Evolutionary conservation across 2,113 vertebrate genomes (phyloP).

Genomic region (Rhadina sibilatrix): DNA sequence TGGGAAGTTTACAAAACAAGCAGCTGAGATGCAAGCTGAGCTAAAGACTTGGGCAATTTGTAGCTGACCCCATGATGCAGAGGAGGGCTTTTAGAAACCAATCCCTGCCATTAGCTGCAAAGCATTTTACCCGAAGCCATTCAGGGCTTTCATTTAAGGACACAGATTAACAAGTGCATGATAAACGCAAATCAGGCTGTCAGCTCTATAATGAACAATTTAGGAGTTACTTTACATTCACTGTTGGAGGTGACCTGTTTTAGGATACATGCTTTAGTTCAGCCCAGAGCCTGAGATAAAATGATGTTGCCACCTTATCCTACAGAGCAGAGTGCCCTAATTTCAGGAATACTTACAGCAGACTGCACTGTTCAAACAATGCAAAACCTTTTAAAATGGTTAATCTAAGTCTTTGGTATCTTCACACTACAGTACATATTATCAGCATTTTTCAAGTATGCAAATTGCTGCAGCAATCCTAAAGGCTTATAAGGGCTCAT

Average conservation of each 20-base stretch:
- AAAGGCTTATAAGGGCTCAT: background rate
- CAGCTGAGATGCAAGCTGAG: background rate
- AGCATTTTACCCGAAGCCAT: background rate
- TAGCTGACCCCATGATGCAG: background rate
- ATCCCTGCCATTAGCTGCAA: background rate
- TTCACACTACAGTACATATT: background rate
- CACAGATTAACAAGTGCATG: slow-evolving; percentile 10
- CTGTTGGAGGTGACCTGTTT: slow-evolving; percentile 30
- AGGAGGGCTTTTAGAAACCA: background rate
- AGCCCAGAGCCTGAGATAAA: background rate
- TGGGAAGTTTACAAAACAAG: background rate
- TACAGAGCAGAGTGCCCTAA: background rate
- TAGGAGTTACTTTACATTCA: slow-evolving; percentile 5
- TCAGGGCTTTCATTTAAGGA: background rate
- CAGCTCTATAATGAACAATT: background rate
- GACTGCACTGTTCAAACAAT: background rate
- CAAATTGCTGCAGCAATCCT: slow-evolving; percentile 16
- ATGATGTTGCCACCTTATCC: background rate
- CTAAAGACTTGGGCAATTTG: background rate
- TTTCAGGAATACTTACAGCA: background rate
- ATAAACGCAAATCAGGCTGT: background rate
- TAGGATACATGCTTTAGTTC: background rate
- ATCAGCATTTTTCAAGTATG: background rate
- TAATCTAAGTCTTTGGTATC: background rate
- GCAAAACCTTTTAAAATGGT: background rate